A percentile compares a stretch with the other conserved stretches of the same genome.
Conservation (phyloP, 1,140 invertebrate genomes). For the Diorhabda elongata region DNA sequence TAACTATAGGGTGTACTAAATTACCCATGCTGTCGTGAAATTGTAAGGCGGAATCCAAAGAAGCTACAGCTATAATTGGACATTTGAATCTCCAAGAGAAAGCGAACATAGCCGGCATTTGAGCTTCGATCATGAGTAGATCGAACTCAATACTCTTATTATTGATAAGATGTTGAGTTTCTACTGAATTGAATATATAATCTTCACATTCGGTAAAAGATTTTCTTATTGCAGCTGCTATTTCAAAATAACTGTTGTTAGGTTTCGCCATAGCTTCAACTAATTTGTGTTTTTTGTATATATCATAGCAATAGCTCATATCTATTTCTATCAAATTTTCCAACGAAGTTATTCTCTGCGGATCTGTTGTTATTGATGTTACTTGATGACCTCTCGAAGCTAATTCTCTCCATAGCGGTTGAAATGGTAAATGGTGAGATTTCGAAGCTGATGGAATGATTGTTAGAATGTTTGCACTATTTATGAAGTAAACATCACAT, state of each 20-base stretch:
- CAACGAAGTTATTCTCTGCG: slow-evolving; percentile 21
- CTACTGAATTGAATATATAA: slow-evolving; percentile 19
- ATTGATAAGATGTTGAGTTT: slow-evolving; percentile 42
- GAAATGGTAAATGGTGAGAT: slow-evolving; percentile 32
- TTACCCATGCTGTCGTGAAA: slow-evolving; percentile 44
- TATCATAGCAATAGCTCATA: slow-evolving; percentile 27
- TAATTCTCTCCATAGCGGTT: slow-evolving; percentile 31
- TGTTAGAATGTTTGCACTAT: slow-evolving; percentile 26
- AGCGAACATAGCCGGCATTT: slow-evolving; percentile 28
- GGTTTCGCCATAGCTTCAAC: slow-evolving; percentile 22
- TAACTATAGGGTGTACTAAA: slow-evolving; percentile 46
- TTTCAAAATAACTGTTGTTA: slow-evolving; percentile 13
- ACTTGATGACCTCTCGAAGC: slow-evolving; percentile 44
- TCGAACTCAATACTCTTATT: slow-evolving; percentile 41
- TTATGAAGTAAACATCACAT: neutral
- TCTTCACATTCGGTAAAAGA: slow-evolving; percentile 14
- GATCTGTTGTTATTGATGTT: slow-evolving; percentile 41
- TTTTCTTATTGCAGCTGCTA: slow-evolving; percentile 15
- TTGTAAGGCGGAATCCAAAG: slow-evolving; percentile 12
- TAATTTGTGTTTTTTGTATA: slow-evolving; percentile 26
- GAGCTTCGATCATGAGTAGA: slow-evolving; percentile 41
- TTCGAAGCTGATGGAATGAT: slow-evolving; percentile 24
- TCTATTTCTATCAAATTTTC: slow-evolving; percentile 31
- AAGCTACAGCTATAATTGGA: slow-evolving; percentile 36
- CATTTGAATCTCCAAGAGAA: slow-evolving; percentile 35